Evolutionary conservation across 2,888 invertebrate genomes (phyloP), one percentile per base, ranked within the genome.

Genomic region (Sminthurinus aureus): DNA sequence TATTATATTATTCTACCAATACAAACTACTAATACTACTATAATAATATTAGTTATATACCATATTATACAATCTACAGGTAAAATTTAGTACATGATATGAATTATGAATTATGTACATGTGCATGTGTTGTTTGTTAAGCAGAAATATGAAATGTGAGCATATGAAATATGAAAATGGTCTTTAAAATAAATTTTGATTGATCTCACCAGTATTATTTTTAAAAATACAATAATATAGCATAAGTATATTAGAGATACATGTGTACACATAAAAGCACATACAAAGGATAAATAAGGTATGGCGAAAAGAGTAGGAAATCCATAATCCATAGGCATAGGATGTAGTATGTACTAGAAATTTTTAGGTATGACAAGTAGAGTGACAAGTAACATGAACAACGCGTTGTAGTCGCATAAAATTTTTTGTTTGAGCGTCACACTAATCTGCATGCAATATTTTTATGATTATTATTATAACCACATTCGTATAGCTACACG

Each of bases 191-290:
- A 38, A 38, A 38, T 38, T 38, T 38, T 38, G 38, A 38, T 38
- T 80, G 80, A 80, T 80, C 80, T 80, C 80, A 80, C 80, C 80
- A 80, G 80, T 80, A 80, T 80, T 80, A 80, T 80, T 80, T 80
- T 80, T 20, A 22, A 80, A 69, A 80, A 71, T 38, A 80, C 38
- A 22, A 79, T 18, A 6, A 66, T 58, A 78, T 64, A 78, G 38
- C 64, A 22, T 22, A 78, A 64, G 58, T 9, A 78, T 78, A 52
- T 78, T 20, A 75, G 24, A 38, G 9, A 38, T 22, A 79, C 73
- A 73, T 73, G 73, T 38, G 38, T 38, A 6, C 38, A 38, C 6
- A 38, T 1, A 4, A n/a, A n/a, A n/a, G 6, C 38, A 6, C 38
- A 38, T 38, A 38, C 38, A 38, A n/a, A n/a, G n/a, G 38, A 38